These are phyloP conservation scores for Leptinotarsa haldemani DNA, from an alignment of 2,888 invertebrate genomes.

Conservation along the genomic window DNA sequence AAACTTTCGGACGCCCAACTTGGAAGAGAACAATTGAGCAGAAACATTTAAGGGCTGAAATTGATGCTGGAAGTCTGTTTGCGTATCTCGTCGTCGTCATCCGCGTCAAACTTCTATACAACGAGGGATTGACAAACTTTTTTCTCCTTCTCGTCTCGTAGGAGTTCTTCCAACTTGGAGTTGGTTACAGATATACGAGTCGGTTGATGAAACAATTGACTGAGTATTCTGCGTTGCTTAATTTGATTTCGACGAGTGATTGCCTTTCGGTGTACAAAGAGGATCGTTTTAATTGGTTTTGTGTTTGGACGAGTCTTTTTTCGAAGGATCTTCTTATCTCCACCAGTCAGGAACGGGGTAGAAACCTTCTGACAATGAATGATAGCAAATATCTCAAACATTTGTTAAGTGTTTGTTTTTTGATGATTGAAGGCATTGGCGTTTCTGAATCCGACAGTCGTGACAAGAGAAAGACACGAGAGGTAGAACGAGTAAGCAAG, in stretches of 20 bases:
- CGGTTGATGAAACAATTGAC: slow-evolving; percentile 10
- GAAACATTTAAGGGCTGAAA: neutral
- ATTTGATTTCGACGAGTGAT: slow-evolving; percentile 1
- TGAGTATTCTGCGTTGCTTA: neutral
- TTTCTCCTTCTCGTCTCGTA: neutral
- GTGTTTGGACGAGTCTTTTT: neutral
- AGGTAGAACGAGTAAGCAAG: too few species aligned
- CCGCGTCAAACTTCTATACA: slow-evolving; percentile 1
- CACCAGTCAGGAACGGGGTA: neutral
- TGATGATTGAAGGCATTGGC: too few species aligned
- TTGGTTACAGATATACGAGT: slow-evolving; percentile 7
- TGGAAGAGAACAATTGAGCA: neutral
- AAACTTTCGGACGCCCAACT: neutral
- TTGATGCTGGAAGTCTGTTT: slow-evolving; percentile 1
- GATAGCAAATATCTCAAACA: too few species aligned
- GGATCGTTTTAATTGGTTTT: neutral
- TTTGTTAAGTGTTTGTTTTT: too few species aligned
- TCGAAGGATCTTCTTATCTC: neutral
- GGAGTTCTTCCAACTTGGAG: neutral
- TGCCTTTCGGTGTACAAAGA: neutral
- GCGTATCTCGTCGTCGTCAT: neutral
- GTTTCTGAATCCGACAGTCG: too few species aligned
- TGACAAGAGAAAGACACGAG: too few species aligned
- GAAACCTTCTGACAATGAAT: neutral
- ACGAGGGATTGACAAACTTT: neutral